These are phyloP conservation scores for Ageneiosus marmoratus DNA, from an alignment of 2,113 vertebrate genomes.

Conservation along the genomic window DNA sequence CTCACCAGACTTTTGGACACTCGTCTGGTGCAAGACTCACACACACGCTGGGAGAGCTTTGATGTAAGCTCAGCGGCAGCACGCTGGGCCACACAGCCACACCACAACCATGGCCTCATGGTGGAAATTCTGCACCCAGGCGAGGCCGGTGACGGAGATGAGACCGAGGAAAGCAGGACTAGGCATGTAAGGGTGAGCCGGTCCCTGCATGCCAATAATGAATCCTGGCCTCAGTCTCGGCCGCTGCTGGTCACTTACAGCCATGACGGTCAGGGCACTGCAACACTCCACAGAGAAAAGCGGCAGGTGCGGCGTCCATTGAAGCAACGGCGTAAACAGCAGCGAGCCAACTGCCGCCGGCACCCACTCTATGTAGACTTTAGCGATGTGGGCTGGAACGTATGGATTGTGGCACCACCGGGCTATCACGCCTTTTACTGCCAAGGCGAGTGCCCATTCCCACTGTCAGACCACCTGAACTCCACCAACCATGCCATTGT, in stretches of 20 bases:
- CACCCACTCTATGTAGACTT: conserved; percentile 97
- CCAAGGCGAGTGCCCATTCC: conserved; percentile 97
- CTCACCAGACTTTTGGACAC: conserved; percentile 94
- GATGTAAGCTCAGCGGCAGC: conserved; percentile 92
- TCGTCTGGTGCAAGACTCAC: conserved; percentile 88
- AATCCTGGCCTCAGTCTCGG: conserved; percentile 89
- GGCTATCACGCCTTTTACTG: conserved; percentile 98
- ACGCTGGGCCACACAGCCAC: conserved; percentile 88
- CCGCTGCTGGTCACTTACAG: conserved; percentile 94
- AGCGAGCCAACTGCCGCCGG: conserved; percentile 89
- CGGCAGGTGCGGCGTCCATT: conserved; percentile 73
- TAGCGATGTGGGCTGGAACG: conserved; percentile 98
- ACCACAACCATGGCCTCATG: conserved; percentile 90
- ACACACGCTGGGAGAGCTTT: conserved; percentile 95
- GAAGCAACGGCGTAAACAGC: conserved; percentile 88
- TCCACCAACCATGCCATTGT: conserved; percentile 99
- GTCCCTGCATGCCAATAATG: conserved; percentile 87
- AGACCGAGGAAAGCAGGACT: conserved; percentile 74
- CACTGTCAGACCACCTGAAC: conserved; percentile 95
- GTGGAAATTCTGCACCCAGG: conserved; percentile 90
- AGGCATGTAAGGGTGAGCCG: conserved; percentile 93
- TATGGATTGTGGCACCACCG: conserved; percentile 97
- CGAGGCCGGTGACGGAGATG: conserved; percentile 72
- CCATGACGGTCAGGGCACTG: conserved; percentile 90
- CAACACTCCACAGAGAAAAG: conserved; percentile 87